Evolutionary conservation across 2,113 vertebrate species (phyloP).

Genomic region (Mesembrinibis cayennensis): DNA sequence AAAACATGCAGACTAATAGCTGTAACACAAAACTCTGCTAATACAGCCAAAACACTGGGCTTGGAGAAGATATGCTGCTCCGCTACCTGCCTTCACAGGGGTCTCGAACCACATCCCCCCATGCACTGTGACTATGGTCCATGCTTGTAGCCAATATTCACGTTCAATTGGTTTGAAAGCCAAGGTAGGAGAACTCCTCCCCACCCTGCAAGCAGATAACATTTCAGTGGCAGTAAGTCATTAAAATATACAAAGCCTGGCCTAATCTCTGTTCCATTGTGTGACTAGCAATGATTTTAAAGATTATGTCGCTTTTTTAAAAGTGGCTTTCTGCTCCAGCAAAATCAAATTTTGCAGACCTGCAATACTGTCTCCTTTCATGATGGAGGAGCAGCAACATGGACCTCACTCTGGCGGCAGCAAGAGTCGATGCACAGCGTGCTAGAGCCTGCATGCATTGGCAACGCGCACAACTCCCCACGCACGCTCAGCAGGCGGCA

Average conservation of each 20-base stretch:
- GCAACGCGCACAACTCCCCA: background rate
- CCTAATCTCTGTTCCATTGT: background rate
- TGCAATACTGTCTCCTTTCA: background rate
- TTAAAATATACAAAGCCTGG: background rate
- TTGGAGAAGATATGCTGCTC: background rate
- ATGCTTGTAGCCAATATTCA: background rate
- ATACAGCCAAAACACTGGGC: background rate
- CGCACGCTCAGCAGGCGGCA: background rate
- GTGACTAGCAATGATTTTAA: background rate
- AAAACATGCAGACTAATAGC: background rate
- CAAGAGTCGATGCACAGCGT: fast-evolving
- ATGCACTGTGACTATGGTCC: fast-evolving
- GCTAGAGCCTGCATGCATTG: fast-evolving
- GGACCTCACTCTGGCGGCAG: background rate
- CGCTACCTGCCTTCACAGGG: background rate
- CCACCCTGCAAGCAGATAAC: background rate
- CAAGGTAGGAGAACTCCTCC: background rate
- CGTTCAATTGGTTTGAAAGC: background rate
- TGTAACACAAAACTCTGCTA: background rate
- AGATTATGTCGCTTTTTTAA: background rate
- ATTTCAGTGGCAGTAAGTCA: background rate
- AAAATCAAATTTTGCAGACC: background rate
- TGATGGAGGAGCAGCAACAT: background rate
- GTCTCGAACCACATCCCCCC: fast-evolving
- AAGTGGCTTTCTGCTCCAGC: background rate